Evolutionary conservation across 2,113 vertebrate genomes (phyloP), one percentile per base, ranked within the genome.

Genomic region (Oceanites oceanicus): DNA sequence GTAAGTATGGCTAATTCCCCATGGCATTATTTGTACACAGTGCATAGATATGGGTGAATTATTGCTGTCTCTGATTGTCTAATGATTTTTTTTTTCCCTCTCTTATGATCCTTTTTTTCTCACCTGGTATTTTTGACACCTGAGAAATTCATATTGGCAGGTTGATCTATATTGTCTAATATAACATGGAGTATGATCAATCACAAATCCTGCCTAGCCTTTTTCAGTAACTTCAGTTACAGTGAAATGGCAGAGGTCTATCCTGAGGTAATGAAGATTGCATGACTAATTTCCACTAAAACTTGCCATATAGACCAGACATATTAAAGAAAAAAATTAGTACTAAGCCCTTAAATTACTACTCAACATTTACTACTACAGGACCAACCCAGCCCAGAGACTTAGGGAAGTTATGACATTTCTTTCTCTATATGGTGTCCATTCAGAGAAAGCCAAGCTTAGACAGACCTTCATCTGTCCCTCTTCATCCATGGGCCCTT

Each of bases 71-170:
- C 97, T 97, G 96, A 97, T 97, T 94, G 90, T 96, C 96, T 98
- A 98, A 98, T 98, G 97, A 98, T 98, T 98, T 98, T 98, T 80
- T 97, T 96, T 95, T 34, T 16, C 95, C 70, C 83, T 97, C 96
- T 97, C 86, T 79, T 95, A 96, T 90, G 87, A 97, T 97, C 94
- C 97, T 97, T 96, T 96, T 97, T 94, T 96, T 80, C 72, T 80
- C 93, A 96, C 81, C 79, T 81, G 84, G 79, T 97, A 90, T 97
- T 98, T 98, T 97, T 98, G 98, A 97, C 97, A 96, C 97, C 96
- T 93, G 91, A 97, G 94, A 98, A 98, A 98, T 98, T 98, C 97
- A 94, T 98, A 98, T 98, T 98, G 98, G 97, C 98, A 98, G 97
- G 97, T 90, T 98, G 98, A 98, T 98, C 97, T 98, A 97, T 95